Evolutionary conservation across 2,113 vertebrate genomes (phyloP).

Genomic region (Vulpes ferrilata): DNA sequence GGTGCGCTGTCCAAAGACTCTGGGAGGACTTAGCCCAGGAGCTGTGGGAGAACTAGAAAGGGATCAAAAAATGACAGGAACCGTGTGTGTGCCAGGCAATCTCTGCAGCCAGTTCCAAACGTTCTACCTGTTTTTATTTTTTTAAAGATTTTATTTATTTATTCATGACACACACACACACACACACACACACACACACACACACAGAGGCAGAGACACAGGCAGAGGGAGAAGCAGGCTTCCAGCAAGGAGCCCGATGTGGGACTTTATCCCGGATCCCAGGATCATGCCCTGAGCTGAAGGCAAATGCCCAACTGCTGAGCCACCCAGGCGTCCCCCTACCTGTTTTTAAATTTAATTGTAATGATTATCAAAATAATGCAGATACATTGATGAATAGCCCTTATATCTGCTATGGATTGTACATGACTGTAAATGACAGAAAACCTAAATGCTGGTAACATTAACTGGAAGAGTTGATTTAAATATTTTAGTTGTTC

Average conservation of each 20-base stretch:
- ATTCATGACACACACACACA: no score
- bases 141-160: no score
- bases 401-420: not conserved
- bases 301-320: no score
- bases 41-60: not conserved
- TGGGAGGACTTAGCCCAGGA: not conserved
- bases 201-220: no score
- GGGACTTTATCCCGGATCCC: no score
- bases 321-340: no score
- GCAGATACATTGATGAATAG: not conserved
- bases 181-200: no score
- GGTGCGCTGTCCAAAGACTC: not conserved
- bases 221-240: no score
- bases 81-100: not conserved
- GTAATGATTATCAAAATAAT: conserved; percentile 23
- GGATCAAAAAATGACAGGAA: not conserved
- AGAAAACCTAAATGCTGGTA: not conserved
- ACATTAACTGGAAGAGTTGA: not conserved
- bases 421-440: not conserved
- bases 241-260: no score
- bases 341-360: not conserved
- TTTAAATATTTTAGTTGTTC: not conserved
- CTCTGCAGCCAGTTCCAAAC: not conserved
- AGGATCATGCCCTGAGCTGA: no score
- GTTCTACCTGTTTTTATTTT: not conserved